A percentile compares a stretch with the other conserved stretches of the same genome.
phyloP scores from a whole-genome alignment of 2,797 vertebrate species.

The Peromyscus nudipes region DNA sequence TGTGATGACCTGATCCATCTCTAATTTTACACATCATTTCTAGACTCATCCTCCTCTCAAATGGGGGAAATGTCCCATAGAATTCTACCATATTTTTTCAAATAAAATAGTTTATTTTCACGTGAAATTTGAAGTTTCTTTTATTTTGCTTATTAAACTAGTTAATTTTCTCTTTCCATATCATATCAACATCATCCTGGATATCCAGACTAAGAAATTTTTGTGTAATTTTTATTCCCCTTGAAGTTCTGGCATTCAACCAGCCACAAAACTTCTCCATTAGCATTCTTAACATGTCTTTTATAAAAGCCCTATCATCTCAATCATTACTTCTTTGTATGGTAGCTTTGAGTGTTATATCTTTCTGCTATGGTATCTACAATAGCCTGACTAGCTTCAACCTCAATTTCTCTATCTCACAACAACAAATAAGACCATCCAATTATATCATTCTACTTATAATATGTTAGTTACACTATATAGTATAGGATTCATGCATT shows the following conservation, averaged over 20 bases:
- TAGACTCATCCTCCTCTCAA: neutral
- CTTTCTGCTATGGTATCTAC: neutral
- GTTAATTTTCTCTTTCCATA: neutral
- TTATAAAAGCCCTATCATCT: neutral
- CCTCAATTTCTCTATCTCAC: slow-evolving; percentile 8
- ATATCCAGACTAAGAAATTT: slow-evolving; percentile 15
- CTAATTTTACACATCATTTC: neutral
- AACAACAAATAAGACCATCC: slow-evolving; percentile 29
- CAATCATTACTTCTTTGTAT: neutral
- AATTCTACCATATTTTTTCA: neutral
- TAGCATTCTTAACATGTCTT: neutral
- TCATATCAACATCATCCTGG: neutral
- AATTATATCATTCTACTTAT: neutral
- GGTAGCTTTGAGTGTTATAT: neutral
- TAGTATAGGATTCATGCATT: neutral
- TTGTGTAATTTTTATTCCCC: neutral
- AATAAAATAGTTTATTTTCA: slow-evolving; percentile 16
- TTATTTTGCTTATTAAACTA: neutral
- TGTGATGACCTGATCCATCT: neutral
- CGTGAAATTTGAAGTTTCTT: neutral
- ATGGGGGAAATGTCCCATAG: neutral
- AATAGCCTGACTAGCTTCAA: neutral
- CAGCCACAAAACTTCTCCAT: neutral
- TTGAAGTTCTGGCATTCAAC: neutral
- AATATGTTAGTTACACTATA: neutral